These are phyloP conservation scores for Nomada ferruginata DNA, from an alignment of 2,888 invertebrate genomes.

Conservation along the genomic window DNA sequence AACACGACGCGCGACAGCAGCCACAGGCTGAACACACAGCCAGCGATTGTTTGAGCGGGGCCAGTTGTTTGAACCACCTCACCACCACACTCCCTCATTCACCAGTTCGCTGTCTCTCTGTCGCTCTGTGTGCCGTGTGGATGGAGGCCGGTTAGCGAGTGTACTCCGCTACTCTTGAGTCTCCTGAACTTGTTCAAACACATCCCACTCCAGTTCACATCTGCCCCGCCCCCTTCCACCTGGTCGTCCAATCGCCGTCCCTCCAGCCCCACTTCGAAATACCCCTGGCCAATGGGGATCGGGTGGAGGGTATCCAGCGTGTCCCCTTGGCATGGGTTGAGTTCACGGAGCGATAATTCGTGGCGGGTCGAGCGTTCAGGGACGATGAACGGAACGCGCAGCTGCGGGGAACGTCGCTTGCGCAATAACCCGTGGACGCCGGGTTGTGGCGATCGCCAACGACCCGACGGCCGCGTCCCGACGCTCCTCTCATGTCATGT, in stretches of 20 bases:
- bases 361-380: slow-evolving; percentile 5
- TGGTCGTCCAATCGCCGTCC: slow-evolving; percentile 43
- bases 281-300: slow-evolving; percentile 50
- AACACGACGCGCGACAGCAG: slow-evolving; percentile 28
- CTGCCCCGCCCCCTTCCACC: slow-evolving; percentile 60
- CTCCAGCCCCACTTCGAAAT: slow-evolving; percentile 19
- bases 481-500: slow-evolving; percentile 76
- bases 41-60: slow-evolving; percentile 70
- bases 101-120: slow-evolving; percentile 58
- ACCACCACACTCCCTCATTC: slow-evolving; percentile 69
- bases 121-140: slow-evolving; percentile 81
- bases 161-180: slow-evolving; percentile 82
- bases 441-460: slow-evolving; percentile 23
- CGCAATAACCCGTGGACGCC: slow-evolving; percentile 56
- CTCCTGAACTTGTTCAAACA: slow-evolving; percentile 83
- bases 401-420: slow-evolving; percentile 59
- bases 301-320: neutral
- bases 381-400: slow-evolving; percentile 29
- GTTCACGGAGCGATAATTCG: slow-evolving; percentile 46
- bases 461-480: slow-evolving; percentile 49
- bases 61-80: slow-evolving; percentile 69
- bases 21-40: slow-evolving; percentile 48
- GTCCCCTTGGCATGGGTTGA: slow-evolving; percentile 44
- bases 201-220: slow-evolving; percentile 68
- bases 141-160: slow-evolving; percentile 83